Evolutionary conservation across 30 jellyfish, hydroid and myxozoan species (phyloP).

Genomic region (Euphysa ruthae): DNA sequence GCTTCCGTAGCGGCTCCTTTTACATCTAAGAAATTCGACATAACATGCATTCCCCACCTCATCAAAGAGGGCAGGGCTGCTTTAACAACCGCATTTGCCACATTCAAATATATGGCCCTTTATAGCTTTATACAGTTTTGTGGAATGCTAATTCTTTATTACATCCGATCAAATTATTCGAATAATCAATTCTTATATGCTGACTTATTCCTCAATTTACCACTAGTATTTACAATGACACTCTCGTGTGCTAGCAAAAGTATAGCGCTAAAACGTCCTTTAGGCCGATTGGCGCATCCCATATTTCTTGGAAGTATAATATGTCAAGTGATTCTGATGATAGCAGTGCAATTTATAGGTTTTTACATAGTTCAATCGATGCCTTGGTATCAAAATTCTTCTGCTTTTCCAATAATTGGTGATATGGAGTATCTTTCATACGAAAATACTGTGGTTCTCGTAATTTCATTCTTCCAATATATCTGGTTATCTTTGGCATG

Average conservation of each 20-base stretch:
- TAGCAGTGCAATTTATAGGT: conserved; percentile 1
- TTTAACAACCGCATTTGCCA: conserved; percentile 36
- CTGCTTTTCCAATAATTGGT: neutral
- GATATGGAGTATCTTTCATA: neutral
- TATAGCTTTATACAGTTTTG: conserved; percentile 39
- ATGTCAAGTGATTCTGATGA: neutral
- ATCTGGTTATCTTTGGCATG: conserved; percentile 9
- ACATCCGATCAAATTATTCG: conserved; percentile 18
- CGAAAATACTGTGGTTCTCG: conserved; percentile 21
- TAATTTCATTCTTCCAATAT: neutral
- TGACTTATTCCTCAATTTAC: conserved; percentile 10
- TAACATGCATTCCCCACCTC: conserved; percentile 40
- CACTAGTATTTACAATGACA: conserved; percentile 20
- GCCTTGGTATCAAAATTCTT: conserved; percentile 47
- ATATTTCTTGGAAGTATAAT: conserved; percentile 12
- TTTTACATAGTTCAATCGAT: conserved; percentile 13
- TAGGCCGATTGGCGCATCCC: conserved; percentile 37
- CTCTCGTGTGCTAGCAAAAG: conserved; percentile 15
- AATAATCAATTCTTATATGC: conserved; percentile 11
- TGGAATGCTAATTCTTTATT: conserved; percentile 18
- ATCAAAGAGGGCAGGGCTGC: conserved; percentile 50
- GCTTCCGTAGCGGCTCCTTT: conserved; percentile 66
- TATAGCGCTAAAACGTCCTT: conserved; percentile 28
- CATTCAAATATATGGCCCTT: conserved; percentile 39
- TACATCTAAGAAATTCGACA: conserved; percentile 36